Base-by-base conservation (phyloP, 2,888 invertebrate genomes). In the Pilophorus perplexus region DNA sequence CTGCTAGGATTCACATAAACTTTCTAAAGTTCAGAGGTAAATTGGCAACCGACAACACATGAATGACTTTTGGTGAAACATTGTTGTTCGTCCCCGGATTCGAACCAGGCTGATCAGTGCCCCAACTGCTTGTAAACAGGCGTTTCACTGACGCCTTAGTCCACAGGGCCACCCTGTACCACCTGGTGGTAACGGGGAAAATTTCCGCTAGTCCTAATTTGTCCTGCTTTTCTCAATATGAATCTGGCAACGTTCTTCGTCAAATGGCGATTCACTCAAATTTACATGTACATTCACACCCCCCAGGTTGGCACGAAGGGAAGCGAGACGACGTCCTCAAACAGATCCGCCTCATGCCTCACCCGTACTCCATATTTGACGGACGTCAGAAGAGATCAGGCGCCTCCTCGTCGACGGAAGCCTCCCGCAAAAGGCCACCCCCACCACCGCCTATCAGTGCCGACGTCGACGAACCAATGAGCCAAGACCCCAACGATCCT, bases 291-390 rank as follows among this genome's bases (percentile, higher is more conserved):
- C 33, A 8, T 33, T 10, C 12, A 10, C 6, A 33, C 6, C 16
- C 3, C n/a, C 2, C 23, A 46, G 46, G 62, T 23, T 62, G 62
- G 62, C 62, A 62, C 12, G 62, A 62, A 27, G 62, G 62, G 5
- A 37, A 40, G n/a, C 27, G 23, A 33, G 62, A 46, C 3, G 48
- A 46, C 20, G 62, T 62, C 38, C 46, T 46, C 38, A 48, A 46
- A 16, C 62, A 62, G 22, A 18, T 62, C 18, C 14, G 46, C 14
- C 46, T 25, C 18, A 62, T 62, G 62, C 27, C 20, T 18, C 20
- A 16, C 18, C 62, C 46, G 3, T 25, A 18, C 4, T 62, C 62
- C 28, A 62, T 62, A 1, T 33, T 62, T 14, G 62, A 62, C 18
- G 27, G 20, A n/a, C 28, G 62, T 20, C 20, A 28, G 8, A 33